Evolutionary conservation across 2,888 invertebrate genomes (phyloP).

Genomic region (Willowsia nigromaculata): DNA sequence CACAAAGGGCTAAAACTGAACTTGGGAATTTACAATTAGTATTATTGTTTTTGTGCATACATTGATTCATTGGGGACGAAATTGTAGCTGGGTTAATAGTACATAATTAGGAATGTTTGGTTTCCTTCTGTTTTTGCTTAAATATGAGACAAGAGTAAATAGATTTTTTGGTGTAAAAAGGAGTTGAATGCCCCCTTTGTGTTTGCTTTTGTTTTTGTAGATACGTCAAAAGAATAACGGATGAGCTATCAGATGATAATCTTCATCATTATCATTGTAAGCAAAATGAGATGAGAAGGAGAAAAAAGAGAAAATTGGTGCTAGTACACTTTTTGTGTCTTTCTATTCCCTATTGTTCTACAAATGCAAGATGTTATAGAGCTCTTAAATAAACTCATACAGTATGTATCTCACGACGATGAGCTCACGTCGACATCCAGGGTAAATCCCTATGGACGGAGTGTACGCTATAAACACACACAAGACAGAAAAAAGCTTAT

Average conservation of each 20-base stretch:
- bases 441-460: conserved; percentile 57
- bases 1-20: too few relatives aligned
- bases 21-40: too few relatives aligned
- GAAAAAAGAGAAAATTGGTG: conserved; percentile 26
- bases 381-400: too few relatives aligned
- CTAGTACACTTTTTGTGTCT: background rate
- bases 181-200: background rate
- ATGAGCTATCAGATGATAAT: conserved; percentile 58
- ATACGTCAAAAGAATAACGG: conserved; percentile 57
- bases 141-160: too few relatives aligned
- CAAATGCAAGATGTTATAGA: background rate
- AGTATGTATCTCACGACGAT: background rate
- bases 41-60: too few relatives aligned
- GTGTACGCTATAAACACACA: background rate
- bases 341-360: background rate
- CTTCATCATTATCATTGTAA: conserved; percentile 13
- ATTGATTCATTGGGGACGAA: too few relatives aligned
- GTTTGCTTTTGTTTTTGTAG: conserved; percentile 43
- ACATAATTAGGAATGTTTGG: too few relatives aligned
- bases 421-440: conserved; percentile 51
- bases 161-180: background rate
- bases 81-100: too few relatives aligned
- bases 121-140: too few relatives aligned
- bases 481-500: conserved; percentile 49
- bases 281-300: background rate